A percentile compares a stretch with the other conserved stretches of the same genome.
Evolutionary conservation across 1,140 invertebrate genomes (phyloP).

Genomic region (Vollenhovia emeryi): DNA sequence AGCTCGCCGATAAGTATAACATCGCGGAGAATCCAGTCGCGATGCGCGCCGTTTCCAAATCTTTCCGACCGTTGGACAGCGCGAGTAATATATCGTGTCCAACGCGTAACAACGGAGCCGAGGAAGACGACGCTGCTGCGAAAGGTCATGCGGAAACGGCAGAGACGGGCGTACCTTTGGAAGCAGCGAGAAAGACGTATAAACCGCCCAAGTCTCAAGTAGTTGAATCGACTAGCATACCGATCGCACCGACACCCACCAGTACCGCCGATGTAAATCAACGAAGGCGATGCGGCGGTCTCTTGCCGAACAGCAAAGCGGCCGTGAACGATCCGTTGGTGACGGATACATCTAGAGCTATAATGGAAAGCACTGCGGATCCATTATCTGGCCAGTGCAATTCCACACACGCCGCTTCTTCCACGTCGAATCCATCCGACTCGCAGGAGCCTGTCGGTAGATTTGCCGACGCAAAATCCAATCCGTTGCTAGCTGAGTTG

Average conservation of each 20-base stretch:
- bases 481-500: conserved; percentile 69
- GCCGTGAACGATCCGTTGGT: not conserved
- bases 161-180: not conserved
- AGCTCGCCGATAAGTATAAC: conserved; percentile 79
- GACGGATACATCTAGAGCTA: not conserved
- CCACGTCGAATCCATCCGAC: not conserved
- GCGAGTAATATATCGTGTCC: not conserved
- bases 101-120: not conserved
- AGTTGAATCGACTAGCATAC: not conserved
- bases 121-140: not conserved
- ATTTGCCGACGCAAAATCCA: conserved; percentile 7
- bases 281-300: not conserved
- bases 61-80: conserved; percentile 5
- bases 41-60: not conserved
- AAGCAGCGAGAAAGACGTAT: conserved; percentile 24
- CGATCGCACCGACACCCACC: not conserved
- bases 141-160: not conserved
- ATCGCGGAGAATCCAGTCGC: conserved; percentile 58
- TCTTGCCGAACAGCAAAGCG: not conserved
- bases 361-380: not conserved
- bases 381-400: not conserved
- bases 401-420: not conserved
- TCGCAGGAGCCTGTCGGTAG: not conserved
- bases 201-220: conserved; percentile 27
- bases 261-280: not conserved